A percentile compares a stretch with the other conserved stretches of the same genome.
Conservation (phyloP, 2,797 vertebrate species). For the Tachyglossus aculeatus region DNA sequence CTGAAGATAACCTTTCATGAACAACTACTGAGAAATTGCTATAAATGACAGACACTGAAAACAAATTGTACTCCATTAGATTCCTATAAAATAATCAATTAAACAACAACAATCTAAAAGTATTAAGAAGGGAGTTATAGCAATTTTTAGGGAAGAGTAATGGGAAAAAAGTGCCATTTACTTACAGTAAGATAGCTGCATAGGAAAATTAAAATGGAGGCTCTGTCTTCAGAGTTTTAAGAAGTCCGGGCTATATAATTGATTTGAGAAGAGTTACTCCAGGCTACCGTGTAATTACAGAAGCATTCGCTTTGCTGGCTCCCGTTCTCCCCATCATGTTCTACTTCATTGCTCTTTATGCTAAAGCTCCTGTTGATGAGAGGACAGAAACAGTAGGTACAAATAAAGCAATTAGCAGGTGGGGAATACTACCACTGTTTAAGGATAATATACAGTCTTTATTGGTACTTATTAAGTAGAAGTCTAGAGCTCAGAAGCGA, state of each 20-base stretch:
- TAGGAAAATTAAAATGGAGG: slow-evolving; percentile 73
- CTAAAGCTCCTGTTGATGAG: slow-evolving; percentile 80
- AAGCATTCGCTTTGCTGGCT: slow-evolving; percentile 79
- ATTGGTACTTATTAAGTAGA: slow-evolving; percentile 58
- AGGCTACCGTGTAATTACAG: slow-evolving; percentile 83
- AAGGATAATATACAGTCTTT: slow-evolving; percentile 68
- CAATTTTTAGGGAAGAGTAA: slow-evolving; percentile 52
- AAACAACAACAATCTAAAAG: too few species aligned
- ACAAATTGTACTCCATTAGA: too few species aligned
- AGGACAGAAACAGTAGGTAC: slow-evolving; percentile 77
- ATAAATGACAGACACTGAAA: too few species aligned
- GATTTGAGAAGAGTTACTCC: slow-evolving; percentile 81
- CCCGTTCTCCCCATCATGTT: slow-evolving; percentile 77
- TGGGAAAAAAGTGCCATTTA: slow-evolving; percentile 51
- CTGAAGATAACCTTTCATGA: too few species aligned
- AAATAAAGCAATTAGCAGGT: slow-evolving; percentile 84
- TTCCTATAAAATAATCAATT: too few species aligned
- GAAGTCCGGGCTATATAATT: slow-evolving; percentile 81
- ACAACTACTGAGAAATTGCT: too few species aligned
- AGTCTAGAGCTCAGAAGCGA: slow-evolving; percentile 64
- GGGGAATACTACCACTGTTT: slow-evolving; percentile 72
- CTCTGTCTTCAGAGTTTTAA: slow-evolving; percentile 72
- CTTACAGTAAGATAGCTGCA: slow-evolving; percentile 43
- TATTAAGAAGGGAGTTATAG: slow-evolving; percentile 25
- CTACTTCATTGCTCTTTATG: slow-evolving; percentile 82